Evolutionary conservation across 2,797 vertebrate species (phyloP).

Genomic region (Sebastes matsubarae): DNA sequence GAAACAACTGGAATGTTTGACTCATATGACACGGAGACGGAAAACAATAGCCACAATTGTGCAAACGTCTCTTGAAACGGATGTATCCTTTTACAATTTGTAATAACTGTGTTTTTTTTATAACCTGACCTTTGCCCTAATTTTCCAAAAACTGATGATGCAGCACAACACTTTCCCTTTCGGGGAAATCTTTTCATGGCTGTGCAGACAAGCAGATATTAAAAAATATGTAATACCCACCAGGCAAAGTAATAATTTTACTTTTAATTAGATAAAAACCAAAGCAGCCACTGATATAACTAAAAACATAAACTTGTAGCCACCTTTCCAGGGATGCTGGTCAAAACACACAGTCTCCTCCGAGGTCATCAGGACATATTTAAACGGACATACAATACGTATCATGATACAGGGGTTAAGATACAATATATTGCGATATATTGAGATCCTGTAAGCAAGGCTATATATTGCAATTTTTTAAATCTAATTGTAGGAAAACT

Average conservation of each 20-base stretch:
- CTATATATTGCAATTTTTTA: too few species aligned
- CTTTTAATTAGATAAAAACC: background rate
- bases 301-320: background rate
- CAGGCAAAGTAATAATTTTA: background rate
- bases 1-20: background rate
- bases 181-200: background rate
- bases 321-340: background rate
- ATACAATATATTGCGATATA: too few species aligned
- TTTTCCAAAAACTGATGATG: background rate
- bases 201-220: background rate
- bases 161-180: background rate
- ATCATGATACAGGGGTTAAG: too few species aligned
- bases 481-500: too few species aligned
- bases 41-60: background rate
- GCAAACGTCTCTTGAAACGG: too few species aligned
- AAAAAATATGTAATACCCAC: background rate
- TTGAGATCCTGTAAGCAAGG: too few species aligned
- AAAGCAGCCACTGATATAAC: background rate
- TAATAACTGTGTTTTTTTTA: background rate
- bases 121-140: constrained; percentile 20
- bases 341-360: background rate
- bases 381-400: background rate
- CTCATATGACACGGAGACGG: background rate
- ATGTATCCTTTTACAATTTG: background rate
- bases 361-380: background rate